Conservation (phyloP, 2,888 invertebrate genomes). For the Standfussiana lucernea region DNA sequence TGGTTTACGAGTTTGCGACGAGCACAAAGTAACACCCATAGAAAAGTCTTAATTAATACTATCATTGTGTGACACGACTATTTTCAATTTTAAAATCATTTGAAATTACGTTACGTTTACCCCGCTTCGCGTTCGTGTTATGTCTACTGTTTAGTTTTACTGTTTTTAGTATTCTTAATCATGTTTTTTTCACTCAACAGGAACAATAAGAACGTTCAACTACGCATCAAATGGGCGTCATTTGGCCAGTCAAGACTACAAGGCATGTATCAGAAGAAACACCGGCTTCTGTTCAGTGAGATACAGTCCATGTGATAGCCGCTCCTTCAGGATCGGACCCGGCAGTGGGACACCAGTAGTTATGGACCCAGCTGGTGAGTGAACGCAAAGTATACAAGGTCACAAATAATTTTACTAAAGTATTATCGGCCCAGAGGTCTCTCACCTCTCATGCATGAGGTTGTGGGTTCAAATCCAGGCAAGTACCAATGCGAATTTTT, state of each 20-base stretch:
- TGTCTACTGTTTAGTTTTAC: neutral
- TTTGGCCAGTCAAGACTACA: constrained; percentile 94
- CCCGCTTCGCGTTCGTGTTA: too few relatives aligned
- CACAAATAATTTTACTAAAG: neutral
- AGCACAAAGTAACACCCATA: too few relatives aligned
- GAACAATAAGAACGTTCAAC: constrained; percentile 94
- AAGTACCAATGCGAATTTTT: too few relatives aligned
- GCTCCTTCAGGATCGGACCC: constrained; percentile 94
- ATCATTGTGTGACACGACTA: too few relatives aligned
- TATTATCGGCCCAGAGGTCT: too few relatives aligned
- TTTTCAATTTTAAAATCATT: too few relatives aligned
- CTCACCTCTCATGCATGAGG: too few relatives aligned
- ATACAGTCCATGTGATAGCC: constrained; percentile 94
- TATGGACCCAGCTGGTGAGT: constrained; percentile 75
- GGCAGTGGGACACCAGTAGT: constrained; percentile 66
- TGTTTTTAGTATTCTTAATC: neutral
- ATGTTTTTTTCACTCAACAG: constrained; percentile 71
- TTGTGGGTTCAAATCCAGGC: too few relatives aligned
- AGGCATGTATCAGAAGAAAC: constrained; percentile 93
- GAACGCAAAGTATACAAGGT: neutral
- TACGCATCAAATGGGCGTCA: constrained; percentile 96
- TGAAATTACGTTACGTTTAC: neutral
- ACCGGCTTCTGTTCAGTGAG: constrained; percentile 93
- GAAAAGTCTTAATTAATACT: too few relatives aligned
- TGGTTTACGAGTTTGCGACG: neutral